phyloP scores from a whole-genome alignment of 2,888 invertebrate species.

The Polyploca ridens region DNA sequence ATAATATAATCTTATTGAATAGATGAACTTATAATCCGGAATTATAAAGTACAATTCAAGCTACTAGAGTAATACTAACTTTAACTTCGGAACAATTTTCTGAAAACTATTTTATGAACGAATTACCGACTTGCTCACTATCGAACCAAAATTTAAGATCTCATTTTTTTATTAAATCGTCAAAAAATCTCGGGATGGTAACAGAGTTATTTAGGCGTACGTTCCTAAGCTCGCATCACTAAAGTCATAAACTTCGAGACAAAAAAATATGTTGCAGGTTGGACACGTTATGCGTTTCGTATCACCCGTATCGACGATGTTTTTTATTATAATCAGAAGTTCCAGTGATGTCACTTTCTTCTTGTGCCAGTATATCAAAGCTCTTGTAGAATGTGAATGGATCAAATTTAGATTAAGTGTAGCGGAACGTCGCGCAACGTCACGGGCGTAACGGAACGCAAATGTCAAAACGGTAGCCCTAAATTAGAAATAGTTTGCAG shows the following conservation, averaged over 20 bases:
- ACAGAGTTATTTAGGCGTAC: background rate
- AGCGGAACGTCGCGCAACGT: constrained; percentile 7
- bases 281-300: background rate
- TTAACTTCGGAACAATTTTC: constrained; percentile 58
- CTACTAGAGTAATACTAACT: constrained; percentile 52
- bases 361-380: constrained; percentile 1
- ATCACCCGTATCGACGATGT: background rate
- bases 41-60: constrained; percentile 73
- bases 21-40: constrained; percentile 49
- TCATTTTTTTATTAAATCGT: constrained; percentile 63
- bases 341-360: constrained; percentile 2
- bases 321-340: constrained; percentile 9
- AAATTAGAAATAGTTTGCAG: constrained; percentile 52
- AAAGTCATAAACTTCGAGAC: background rate
- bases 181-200: constrained; percentile 20
- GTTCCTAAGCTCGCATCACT: background rate
- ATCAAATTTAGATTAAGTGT: constrained; percentile 6
- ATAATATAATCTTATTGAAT: constrained; percentile 49
- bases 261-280: constrained; percentile 1
- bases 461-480: constrained; percentile 36
- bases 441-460: constrained; percentile 45
- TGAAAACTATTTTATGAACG: constrained; percentile 64
- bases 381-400: constrained; percentile 2
- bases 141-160: constrained; percentile 81
- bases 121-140: constrained; percentile 77